phyloP scores from a whole-genome alignment of 2,888 invertebrate genomes.

The Acrobasis repandana region DNA sequence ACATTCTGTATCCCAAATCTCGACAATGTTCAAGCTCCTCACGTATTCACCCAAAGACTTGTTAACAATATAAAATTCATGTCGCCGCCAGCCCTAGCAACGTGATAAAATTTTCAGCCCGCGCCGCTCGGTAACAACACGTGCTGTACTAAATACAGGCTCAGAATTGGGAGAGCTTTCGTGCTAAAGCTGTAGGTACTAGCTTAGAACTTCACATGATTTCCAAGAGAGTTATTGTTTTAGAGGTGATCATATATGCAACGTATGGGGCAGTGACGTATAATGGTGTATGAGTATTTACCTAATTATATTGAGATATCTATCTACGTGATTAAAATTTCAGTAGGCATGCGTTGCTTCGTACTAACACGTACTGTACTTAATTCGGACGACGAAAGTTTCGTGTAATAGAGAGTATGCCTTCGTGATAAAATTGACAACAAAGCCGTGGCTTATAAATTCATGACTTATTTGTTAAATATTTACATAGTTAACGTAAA shows the following conservation, averaged over 20 bases:
- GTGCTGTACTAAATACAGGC: slow-evolving; percentile 1
- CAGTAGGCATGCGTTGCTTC: too few species aligned
- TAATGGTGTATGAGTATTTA: too few species aligned
- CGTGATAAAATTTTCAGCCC: background rate
- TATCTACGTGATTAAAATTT: too few species aligned
- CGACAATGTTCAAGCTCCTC: background rate
- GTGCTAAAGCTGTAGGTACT: background rate
- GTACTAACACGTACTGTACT: too few species aligned
- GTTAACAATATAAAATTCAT: slow-evolving; percentile 1
- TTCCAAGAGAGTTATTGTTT: too few species aligned
- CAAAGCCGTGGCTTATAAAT: slow-evolving; percentile 6
- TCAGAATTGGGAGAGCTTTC: background rate
- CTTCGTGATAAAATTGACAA: slow-evolving; percentile 18
- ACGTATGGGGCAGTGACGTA: too few species aligned
- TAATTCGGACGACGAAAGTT: too few species aligned
- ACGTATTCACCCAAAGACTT: background rate
- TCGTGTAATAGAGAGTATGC: slow-evolving; percentile 9
- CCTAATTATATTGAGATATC: too few species aligned
- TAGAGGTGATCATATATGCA: too few species aligned
- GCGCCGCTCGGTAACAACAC: background rate
- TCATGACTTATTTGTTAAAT: slow-evolving; percentile 32
- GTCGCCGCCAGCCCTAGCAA: background rate
- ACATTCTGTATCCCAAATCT: background rate
- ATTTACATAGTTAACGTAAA: slow-evolving; percentile 4
- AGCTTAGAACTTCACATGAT: too few species aligned